These are phyloP conservation scores for Drosophila nasuta DNA, from an alignment of 1,140 invertebrate species.

Conservation along the genomic window DNA sequence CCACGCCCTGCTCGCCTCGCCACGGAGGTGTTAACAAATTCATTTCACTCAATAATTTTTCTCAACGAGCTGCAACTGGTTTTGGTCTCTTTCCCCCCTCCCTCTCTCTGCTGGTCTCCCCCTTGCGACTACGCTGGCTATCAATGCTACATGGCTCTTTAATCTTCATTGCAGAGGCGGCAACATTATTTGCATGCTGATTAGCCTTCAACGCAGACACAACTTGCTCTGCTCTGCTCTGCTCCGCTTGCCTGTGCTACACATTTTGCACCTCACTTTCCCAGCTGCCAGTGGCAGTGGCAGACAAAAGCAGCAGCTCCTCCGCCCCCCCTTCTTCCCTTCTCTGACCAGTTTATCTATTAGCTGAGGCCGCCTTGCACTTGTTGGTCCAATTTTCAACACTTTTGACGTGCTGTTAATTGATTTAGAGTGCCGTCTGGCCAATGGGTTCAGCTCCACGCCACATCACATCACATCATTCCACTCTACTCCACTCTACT, in stretches of 20 bases:
- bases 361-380: slow-evolving; percentile 44
- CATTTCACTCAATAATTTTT: slow-evolving; percentile 77
- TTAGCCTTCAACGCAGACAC: slow-evolving; percentile 78
- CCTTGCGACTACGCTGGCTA: slow-evolving; percentile 53
- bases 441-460: slow-evolving; percentile 28
- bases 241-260: slow-evolving; percentile 25
- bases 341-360: slow-evolving; percentile 40
- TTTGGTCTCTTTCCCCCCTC: slow-evolving; percentile 25
- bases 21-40: slow-evolving; percentile 79
- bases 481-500: slow-evolving; percentile 31
- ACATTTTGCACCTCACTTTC: slow-evolving; percentile 63
- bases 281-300: slow-evolving; percentile 10
- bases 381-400: slow-evolving; percentile 78
- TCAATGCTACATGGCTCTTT: slow-evolving; percentile 72
- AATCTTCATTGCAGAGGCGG: slow-evolving; percentile 71
- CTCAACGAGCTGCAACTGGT: slow-evolving; percentile 72
- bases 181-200: slow-evolving; percentile 83
- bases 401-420: slow-evolving; percentile 83
- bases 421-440: slow-evolving; percentile 75
- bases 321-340: slow-evolving; percentile 6
- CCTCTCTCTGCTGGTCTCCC: not conserved
- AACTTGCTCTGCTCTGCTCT: slow-evolving; percentile 22
- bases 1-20: slow-evolving; percentile 47
- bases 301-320: not conserved
- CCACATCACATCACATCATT: not conserved